These are phyloP conservation scores for Bilobella aurantiaca DNA, from an alignment of 1,140 invertebrate species.

Conservation along the genomic window DNA sequence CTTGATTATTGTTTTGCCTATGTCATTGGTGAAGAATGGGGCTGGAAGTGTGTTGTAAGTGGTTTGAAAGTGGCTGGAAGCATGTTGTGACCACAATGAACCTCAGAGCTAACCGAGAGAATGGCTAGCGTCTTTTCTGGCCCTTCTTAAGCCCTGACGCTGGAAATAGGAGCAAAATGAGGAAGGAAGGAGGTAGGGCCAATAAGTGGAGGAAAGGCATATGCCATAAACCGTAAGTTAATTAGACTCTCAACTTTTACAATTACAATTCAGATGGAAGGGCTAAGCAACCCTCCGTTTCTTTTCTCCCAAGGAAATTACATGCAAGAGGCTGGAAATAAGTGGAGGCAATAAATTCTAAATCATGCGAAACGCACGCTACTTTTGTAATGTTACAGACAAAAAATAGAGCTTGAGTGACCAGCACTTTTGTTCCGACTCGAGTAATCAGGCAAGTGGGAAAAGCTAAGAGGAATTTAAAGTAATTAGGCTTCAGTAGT, in stretches of 20 bases:
- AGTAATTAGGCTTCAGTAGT: too few relatives aligned
- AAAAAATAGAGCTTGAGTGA: neutral
- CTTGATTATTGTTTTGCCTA: neutral
- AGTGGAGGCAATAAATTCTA: too few relatives aligned
- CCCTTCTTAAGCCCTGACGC: neutral
- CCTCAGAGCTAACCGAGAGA: slow-evolving; percentile 4
- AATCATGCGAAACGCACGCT: neutral
- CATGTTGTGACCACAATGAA: slow-evolving; percentile 1
- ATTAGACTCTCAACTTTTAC: neutral
- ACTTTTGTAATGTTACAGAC: too few relatives aligned
- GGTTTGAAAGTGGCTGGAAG: neutral
- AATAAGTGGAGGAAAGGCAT: neutral
- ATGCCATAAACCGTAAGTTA: neutral
- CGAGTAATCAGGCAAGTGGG: too few relatives aligned
- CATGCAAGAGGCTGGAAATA: too few relatives aligned
- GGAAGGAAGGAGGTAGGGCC: neutral
- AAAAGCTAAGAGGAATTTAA: too few relatives aligned
- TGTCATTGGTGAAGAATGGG: neutral
- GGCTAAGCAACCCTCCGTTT: too few relatives aligned
- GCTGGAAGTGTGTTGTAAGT: neutral
- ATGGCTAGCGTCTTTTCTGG: neutral
- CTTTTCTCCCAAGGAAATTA: too few relatives aligned
- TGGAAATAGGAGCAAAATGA: neutral
- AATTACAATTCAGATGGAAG: neutral
- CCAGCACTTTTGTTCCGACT: too few relatives aligned